These are phyloP conservation scores for Apostichopus californicus DNA, from an alignment of 35 echinoderm and acorn worm genomes.

Conservation along the genomic window DNA sequence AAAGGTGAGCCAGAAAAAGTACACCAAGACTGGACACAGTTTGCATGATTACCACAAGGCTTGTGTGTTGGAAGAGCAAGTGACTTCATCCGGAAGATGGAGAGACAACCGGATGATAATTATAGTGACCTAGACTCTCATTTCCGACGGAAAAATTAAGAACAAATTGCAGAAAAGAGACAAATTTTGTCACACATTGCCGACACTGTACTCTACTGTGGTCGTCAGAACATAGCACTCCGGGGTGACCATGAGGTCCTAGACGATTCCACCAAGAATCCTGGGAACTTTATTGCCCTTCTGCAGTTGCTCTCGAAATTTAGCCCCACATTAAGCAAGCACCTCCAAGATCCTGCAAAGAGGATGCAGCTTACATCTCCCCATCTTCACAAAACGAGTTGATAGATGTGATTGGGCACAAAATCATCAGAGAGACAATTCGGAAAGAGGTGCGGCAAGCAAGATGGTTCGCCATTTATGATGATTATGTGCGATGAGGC, in stretches of 20 bases:
- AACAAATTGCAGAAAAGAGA: neutral
- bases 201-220: neutral
- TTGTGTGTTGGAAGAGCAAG: neutral
- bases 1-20: neutral
- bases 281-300: constrained; percentile 36
- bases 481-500: constrained; percentile 46
- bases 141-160: neutral
- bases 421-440: constrained; percentile 17
- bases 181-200: constrained; percentile 7
- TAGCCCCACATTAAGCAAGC: neutral
- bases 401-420: constrained; percentile 44
- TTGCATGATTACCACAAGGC: neutral
- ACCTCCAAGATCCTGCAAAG: neutral
- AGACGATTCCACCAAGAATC: neutral
- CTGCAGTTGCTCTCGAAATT: constrained; percentile 7
- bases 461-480: neutral
- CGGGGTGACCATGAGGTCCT: neutral
- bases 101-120: neutral
- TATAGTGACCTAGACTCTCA: neutral
- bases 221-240: neutral
- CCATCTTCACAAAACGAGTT: constrained; percentile 40
- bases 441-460: neutral
- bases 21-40: neutral
- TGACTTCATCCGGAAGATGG: neutral
- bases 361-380: constrained; percentile 16